A percentile compares a stretch with the other conserved stretches of the same genome.
Conservation (phyloP, 2,888 invertebrate species). For the Lutraria lutraria region DNA sequence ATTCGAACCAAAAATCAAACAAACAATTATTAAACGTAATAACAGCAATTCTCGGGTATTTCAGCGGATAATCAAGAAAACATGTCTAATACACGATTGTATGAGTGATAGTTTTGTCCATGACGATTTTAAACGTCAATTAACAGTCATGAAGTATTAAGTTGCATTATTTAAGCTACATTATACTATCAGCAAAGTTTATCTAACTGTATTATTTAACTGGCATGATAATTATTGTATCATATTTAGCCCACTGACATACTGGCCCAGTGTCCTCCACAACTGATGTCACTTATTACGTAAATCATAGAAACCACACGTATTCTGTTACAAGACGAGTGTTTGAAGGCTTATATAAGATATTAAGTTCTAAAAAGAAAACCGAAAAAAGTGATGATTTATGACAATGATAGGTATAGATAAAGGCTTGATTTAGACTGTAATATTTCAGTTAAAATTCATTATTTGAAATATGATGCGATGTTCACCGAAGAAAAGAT, state of each 20-base stretch:
- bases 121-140: too few relatives aligned
- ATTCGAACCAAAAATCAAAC: too few relatives aligned
- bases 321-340: neutral
- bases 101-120: too few relatives aligned
- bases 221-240: neutral
- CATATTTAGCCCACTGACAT: slow-evolving; percentile 2
- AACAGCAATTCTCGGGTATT: too few relatives aligned
- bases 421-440: slow-evolving; percentile 3
- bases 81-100: too few relatives aligned
- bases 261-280: neutral
- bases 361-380: neutral
- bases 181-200: neutral
- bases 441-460: neutral
- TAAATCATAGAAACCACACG: neutral
- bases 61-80: too few relatives aligned
- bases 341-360: neutral
- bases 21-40: too few relatives aligned
- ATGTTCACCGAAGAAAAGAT: neutral
- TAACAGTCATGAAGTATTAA: too few relatives aligned
- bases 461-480: neutral
- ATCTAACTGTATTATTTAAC: neutral
- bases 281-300: neutral
- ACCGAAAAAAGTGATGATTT: neutral
- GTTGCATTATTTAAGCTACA: neutral
- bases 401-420: neutral